These are phyloP conservation scores for Aporophyla lueneburgensis DNA, from an alignment of 2,888 invertebrate genomes.

Conservation along the genomic window DNA sequence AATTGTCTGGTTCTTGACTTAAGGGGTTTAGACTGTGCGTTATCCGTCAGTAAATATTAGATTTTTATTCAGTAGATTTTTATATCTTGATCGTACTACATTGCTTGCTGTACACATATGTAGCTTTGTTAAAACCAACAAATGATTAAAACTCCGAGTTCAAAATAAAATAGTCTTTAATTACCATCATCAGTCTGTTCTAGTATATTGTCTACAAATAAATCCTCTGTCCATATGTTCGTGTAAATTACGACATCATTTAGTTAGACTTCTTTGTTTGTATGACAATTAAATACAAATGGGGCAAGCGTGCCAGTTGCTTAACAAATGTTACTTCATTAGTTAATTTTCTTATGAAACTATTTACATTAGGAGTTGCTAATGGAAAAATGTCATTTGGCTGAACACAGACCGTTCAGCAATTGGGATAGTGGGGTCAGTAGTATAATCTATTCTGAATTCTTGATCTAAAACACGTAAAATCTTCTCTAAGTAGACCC, in stretches of 20 bases:
- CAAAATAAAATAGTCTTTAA: constrained; percentile 20
- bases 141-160: neutral
- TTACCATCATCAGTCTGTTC: constrained; percentile 3
- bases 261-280: constrained; percentile 51
- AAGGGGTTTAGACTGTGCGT: too few species aligned
- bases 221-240: constrained; percentile 25
- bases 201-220: constrained; percentile 1
- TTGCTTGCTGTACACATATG: neutral
- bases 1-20: neutral
- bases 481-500: neutral
- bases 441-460: neutral
- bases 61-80: neutral
- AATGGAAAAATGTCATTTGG: constrained; percentile 6
- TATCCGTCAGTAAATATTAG: too few species aligned
- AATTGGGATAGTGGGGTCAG: neutral
- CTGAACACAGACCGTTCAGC: too few species aligned
- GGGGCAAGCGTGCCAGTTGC: constrained; percentile 34
- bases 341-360: constrained; percentile 23
- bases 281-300: constrained; percentile 46
- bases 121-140: too few species aligned
- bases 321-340: constrained; percentile 56
- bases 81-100: neutral
- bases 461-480: neutral
- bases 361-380: constrained; percentile 13
- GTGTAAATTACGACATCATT: constrained; percentile 45